Percentiles rank a stretch among this genome's conserved stretches.
Evolutionary conservation across 1,140 invertebrate genomes (phyloP).

Genomic region (Cryptotermes secundus): DNA sequence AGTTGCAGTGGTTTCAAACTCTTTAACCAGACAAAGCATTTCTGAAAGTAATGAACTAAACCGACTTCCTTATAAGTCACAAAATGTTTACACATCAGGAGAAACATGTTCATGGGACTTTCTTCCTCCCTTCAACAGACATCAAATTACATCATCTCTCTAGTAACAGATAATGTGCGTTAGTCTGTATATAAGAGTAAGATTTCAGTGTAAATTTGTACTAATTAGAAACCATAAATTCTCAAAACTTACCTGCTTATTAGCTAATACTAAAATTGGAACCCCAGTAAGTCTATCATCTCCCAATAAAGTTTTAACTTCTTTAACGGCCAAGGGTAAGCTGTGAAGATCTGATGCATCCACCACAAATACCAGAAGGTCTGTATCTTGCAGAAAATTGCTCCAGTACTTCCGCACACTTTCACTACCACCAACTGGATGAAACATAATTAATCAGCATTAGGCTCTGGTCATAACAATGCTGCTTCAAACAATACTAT

Average conservation of each 20-base stretch:
- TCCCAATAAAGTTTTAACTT: conserved; percentile 48
- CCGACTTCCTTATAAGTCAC: too few relatives aligned
- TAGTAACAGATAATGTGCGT: too few relatives aligned
- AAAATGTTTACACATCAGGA: too few relatives aligned
- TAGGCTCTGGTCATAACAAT: not conserved
- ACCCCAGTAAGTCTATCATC: conserved; percentile 47
- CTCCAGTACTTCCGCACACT: conserved; percentile 49
- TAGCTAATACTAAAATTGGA: conserved; percentile 50
- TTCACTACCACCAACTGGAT: conserved; percentile 49
- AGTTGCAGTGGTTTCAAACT: too few relatives aligned
- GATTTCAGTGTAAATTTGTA: too few relatives aligned
- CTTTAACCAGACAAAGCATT: too few relatives aligned
- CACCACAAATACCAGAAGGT: conserved; percentile 53
- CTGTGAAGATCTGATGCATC: conserved; percentile 48
- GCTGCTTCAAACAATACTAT: conserved; percentile 31
- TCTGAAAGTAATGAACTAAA: too few relatives aligned
- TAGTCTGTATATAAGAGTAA: too few relatives aligned
- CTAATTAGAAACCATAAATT: too few relatives aligned
- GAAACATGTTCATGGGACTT: too few relatives aligned
- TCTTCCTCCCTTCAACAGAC: too few relatives aligned
- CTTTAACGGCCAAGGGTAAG: conserved; percentile 44
- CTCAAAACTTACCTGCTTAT: conserved; percentile 47
- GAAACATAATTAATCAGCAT: not conserved
- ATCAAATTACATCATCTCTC: too few relatives aligned
- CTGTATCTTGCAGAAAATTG: conserved; percentile 53